Conservation (phyloP, 2,888 invertebrate genomes). For the Mamestra brassicae region DNA sequence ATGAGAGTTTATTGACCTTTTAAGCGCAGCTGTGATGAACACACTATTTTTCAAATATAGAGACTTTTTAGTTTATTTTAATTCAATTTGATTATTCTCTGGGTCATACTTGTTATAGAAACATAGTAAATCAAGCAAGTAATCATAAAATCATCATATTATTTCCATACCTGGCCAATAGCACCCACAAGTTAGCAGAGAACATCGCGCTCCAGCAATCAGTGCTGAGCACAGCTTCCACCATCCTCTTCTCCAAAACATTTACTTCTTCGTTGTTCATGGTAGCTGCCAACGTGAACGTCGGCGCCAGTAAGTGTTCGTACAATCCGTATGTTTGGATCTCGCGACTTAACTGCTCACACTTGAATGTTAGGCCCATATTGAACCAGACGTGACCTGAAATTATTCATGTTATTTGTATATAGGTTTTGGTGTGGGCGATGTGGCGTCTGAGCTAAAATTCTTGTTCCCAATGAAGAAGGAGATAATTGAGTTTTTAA, state of each 20-base stretch:
- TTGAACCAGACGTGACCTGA: conserved; percentile 81
- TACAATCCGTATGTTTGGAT: conserved; percentile 71
- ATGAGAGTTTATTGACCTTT: no score
- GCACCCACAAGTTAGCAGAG: conserved; percentile 80
- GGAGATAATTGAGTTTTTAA: no score
- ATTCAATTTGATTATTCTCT: no score
- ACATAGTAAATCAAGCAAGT: no score
- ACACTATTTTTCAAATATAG: no score
- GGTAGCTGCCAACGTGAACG: conserved; percentile 70
- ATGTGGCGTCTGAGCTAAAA: no score
- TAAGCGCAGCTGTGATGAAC: no score
- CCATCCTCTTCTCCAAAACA: conserved; percentile 74
- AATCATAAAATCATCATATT: no score
- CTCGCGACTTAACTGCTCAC: conserved; percentile 41
- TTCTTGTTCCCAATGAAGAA: no score
- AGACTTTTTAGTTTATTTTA: no score
- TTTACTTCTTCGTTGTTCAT: conserved; percentile 73
- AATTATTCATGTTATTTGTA: conserved; percentile 52
- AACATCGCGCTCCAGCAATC: conserved; percentile 79
- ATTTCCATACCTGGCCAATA: conserved; percentile 76
- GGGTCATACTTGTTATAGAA: no score
- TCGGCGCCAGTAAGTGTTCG: conserved; percentile 75
- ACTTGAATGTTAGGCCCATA: conserved; percentile 70
- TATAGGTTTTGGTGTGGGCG: not conserved
- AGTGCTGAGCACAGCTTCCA: conserved; percentile 75